Percentiles rank a stretch among this genome's conserved stretches.
phyloP scores from a whole-genome alignment of 1,140 invertebrate genomes.

The Dendroctonus ponderosae region DNA sequence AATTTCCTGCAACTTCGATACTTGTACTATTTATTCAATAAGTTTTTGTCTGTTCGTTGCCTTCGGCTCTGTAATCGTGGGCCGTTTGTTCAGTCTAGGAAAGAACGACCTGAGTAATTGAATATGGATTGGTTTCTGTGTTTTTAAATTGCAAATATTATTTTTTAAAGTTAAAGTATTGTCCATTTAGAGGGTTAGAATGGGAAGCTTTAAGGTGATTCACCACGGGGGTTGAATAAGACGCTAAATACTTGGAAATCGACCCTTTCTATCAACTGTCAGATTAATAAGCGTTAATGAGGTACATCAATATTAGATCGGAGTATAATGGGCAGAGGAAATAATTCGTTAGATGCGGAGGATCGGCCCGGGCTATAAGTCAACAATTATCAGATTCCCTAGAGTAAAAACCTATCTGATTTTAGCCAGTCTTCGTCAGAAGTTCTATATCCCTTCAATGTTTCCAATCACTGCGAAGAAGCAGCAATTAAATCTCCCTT shows the following conservation, averaged over 20 bases:
- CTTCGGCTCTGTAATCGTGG: slow-evolving; percentile 6
- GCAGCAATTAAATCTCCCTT: slow-evolving; percentile 48
- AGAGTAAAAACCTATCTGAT: slow-evolving; percentile 37
- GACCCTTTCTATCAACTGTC: slow-evolving; percentile 21
- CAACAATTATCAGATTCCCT: slow-evolving; percentile 48
- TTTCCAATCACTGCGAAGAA: slow-evolving; percentile 44
- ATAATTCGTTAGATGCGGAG: slow-evolving; percentile 30
- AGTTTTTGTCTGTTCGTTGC: slow-evolving; percentile 19
- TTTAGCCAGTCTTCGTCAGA: slow-evolving; percentile 43
- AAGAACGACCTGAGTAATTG: too few species aligned
- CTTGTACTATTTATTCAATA: slow-evolving; percentile 30
- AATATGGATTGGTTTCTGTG: too few species aligned
- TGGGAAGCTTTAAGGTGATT: too few species aligned
- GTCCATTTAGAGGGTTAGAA: too few species aligned
- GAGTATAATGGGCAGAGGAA: slow-evolving; percentile 36
- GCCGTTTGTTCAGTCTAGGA: not conserved
- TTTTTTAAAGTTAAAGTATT: too few species aligned
- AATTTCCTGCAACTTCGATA: slow-evolving; percentile 14
- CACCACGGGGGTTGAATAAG: too few species aligned
- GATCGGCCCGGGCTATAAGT: slow-evolving; percentile 46
- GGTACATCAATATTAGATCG: slow-evolving; percentile 41
- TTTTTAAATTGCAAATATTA: too few species aligned
- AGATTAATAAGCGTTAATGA: slow-evolving; percentile 38
- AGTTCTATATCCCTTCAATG: slow-evolving; percentile 34
- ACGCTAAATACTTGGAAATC: slow-evolving; percentile 28